Percentiles rank a stretch among this genome's conserved stretches.
Conservation (phyloP, 2,113 vertebrate genomes). For the Penelope pileata region DNA sequence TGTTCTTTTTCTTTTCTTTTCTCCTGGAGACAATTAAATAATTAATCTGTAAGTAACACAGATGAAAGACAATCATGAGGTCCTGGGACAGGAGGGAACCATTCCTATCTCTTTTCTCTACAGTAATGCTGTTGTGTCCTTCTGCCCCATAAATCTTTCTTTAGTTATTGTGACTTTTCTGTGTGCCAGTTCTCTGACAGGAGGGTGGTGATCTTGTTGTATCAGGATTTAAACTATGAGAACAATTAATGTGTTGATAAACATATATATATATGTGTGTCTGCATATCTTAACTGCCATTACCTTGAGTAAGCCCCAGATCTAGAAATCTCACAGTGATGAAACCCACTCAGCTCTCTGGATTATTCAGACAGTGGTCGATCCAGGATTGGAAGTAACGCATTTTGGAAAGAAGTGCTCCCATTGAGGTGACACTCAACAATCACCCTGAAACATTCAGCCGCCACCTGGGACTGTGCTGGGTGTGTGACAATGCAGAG, state of each 20-base stretch:
- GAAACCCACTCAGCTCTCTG: background rate
- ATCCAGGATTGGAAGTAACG: background rate
- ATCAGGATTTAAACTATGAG: background rate
- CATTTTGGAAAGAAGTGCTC: background rate
- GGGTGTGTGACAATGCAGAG: no score
- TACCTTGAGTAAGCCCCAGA: background rate
- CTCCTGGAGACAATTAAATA: background rate
- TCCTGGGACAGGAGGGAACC: rapidly evolving
- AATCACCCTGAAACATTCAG: background rate
- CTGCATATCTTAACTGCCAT: background rate
- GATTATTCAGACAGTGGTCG: background rate
- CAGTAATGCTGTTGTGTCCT: background rate
- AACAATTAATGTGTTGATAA: background rate
- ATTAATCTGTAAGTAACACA: rapidly evolving
- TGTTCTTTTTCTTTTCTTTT: background rate
- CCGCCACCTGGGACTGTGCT: no score
- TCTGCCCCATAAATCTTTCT: background rate
- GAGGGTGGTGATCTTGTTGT: background rate
- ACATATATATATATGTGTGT: background rate
- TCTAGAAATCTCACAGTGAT: background rate
- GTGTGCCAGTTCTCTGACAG: background rate
- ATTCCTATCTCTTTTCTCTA: background rate
- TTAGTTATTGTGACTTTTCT: background rate
- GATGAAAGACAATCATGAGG: background rate
- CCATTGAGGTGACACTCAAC: background rate